Conservation (phyloP, 2,113 vertebrate species). For the Pontoporia blainvillei region DNA sequence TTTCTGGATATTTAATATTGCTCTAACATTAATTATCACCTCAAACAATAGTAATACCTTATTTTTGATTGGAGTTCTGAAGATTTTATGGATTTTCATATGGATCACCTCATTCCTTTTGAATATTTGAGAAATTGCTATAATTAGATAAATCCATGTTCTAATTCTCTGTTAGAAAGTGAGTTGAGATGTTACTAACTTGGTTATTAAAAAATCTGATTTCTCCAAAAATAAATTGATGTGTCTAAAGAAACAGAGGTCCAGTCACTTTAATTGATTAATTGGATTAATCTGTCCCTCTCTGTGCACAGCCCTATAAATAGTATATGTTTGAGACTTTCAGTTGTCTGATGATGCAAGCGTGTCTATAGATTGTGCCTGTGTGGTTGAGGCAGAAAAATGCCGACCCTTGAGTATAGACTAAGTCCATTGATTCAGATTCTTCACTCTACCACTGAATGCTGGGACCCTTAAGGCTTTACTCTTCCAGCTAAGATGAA, state of each 20-base stretch:
- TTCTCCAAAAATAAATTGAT: not conserved
- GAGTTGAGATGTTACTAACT: not conserved
- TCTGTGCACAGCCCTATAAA: not conserved
- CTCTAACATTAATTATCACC: not conserved
- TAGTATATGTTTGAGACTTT: not conserved
- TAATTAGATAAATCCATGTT: not conserved
- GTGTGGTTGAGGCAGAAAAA: not conserved
- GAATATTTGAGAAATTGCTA: not conserved
- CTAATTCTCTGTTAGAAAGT: not conserved
- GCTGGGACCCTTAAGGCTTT: not conserved
- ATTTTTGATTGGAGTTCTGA: not conserved
- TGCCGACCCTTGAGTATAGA: fast-evolving
- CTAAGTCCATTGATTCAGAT: not conserved
- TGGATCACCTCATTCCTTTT: not conserved
- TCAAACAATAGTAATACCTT: not conserved
- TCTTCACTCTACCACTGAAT: not conserved
- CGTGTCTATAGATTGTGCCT: not conserved
- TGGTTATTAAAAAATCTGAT: not conserved
- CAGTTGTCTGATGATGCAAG: not conserved
- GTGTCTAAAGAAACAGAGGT: not conserved
- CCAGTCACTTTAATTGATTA: not conserved
- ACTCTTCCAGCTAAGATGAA: not conserved
- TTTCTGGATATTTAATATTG: not conserved
- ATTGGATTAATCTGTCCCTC: not conserved
- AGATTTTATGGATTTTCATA: not conserved